Conservation (phyloP, 2,888 invertebrate genomes). For the Dryadula phaetusa region DNA sequence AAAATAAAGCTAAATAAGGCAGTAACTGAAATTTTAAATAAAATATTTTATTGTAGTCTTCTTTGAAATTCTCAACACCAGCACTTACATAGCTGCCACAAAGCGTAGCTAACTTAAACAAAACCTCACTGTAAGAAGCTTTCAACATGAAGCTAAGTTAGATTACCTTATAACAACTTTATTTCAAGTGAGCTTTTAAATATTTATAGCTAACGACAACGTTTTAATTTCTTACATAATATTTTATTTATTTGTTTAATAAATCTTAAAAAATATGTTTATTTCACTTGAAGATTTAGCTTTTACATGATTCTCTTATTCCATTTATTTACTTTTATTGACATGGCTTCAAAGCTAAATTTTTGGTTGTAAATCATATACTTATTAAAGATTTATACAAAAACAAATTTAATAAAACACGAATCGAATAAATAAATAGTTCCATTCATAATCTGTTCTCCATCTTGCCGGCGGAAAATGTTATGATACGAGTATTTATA, state of each 20-base stretch:
- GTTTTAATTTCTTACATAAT: neutral
- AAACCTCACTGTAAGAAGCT: slow-evolving; percentile 34
- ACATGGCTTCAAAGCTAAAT: no score
- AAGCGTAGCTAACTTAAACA: slow-evolving; percentile 30
- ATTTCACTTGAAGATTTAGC: no score
- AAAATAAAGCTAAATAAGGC: slow-evolving; percentile 6
- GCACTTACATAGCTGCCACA: slow-evolving; percentile 11
- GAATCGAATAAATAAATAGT: no score
- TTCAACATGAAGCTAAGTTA: slow-evolving; percentile 27
- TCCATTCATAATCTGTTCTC: no score
- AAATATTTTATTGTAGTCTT: slow-evolving; percentile 8
- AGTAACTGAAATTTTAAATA: slow-evolving; percentile 4
- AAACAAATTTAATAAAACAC: no score
- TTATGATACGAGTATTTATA: no score
- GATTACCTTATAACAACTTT: slow-evolving; percentile 32
- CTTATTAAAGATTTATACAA: no score
- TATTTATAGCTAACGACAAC: neutral
- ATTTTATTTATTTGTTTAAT: neutral
- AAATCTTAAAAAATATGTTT: no score
- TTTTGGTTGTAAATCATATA: no score
- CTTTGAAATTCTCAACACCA: slow-evolving; percentile 25
- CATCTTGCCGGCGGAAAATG: no score
- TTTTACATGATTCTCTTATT: no score
- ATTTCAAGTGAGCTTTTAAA: slow-evolving; percentile 18
- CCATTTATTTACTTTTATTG: no score